phyloP scores from a whole-genome alignment of 2,888 invertebrate species.

The Smittia sp. region DNA sequence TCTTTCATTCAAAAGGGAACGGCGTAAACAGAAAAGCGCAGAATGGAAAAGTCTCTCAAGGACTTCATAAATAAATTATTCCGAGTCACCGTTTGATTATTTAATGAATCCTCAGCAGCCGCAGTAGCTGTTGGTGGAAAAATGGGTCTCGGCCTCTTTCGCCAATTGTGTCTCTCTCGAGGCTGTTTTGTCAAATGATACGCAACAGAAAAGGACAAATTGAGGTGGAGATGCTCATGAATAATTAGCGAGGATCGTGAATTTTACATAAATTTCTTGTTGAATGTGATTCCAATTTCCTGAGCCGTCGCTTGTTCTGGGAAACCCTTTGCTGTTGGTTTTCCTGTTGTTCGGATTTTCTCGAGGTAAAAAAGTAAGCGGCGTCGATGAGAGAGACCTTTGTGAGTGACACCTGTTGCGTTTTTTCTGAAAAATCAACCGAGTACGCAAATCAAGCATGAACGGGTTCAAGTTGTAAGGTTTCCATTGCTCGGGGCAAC shows the following conservation, averaged over 20 bases:
- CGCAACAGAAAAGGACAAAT: background rate
- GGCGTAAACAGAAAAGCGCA: no score
- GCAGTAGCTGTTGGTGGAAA: background rate
- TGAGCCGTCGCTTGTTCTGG: background rate
- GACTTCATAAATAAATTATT: no score
- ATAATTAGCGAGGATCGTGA: background rate
- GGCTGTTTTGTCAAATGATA: background rate
- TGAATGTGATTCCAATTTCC: background rate
- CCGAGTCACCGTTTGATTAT: no score
- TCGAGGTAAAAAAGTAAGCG: background rate
- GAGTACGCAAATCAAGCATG: background rate
- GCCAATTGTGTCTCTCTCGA: background rate
- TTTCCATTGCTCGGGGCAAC: background rate
- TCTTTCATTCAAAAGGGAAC: no score
- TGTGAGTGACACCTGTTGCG: background rate
- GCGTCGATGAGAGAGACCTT: no score
- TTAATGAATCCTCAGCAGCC: no score
- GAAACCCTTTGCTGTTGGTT: background rate
- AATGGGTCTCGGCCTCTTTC: background rate
- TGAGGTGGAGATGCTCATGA: conserved; percentile 8
- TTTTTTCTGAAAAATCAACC: background rate
- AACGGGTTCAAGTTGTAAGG: background rate
- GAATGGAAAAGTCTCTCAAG: no score
- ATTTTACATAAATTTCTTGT: conserved; percentile 6
- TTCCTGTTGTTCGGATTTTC: background rate